Evolutionary conservation across 2,113 vertebrate genomes (phyloP), one percentile per base, ranked within the genome.

Genomic region (Dasyprocta punctata): DNA sequence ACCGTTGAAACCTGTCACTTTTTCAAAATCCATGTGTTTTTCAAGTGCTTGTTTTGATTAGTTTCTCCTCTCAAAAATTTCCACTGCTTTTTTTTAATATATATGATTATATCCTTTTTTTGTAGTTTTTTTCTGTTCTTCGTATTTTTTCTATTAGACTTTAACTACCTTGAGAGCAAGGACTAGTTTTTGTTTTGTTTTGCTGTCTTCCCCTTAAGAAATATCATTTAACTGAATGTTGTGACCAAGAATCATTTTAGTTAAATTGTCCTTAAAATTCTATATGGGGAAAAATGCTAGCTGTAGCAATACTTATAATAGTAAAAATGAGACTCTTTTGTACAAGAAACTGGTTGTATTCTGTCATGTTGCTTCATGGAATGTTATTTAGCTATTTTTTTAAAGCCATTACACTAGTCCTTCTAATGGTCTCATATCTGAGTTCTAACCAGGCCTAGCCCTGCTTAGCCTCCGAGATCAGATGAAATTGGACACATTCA

Each of bases 201-300:
- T 83, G 7, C 71, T 4, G 12, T 33, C 16, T 7, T 26, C 19
- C 56, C 11, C 28, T 56, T 87, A 84, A 92, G 69, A 96, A 97
- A 94, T 94, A 54, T 19, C 36, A 91, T 73, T 92, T 83, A 89
- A 95, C 52, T 96, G 54, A 96, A 78, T 78, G 14, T 61, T 87
- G 44, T 95, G 41, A n/a, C 75, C 36, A 58, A 61, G 71, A 75
- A 77, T 47, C 24, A 65, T 33, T 80, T 93, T 2, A 69, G 3
- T 60, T 96, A 95, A 92, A 87, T 93, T 92, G 24, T 33, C 49
- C 81, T 90, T 92, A 86, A 89, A 89, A 90, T 94, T 63, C 33
- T 95, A 92, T 83, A 30, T 82, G 19, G 20, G 61, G 11, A 67
- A 95, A 87, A 71, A 60, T 78, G 17, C 86, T 94, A 71, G 1